Evolutionary conservation across 1,140 invertebrate genomes (phyloP).

Genomic region (Scaptodrosophila lebanonensis): DNA sequence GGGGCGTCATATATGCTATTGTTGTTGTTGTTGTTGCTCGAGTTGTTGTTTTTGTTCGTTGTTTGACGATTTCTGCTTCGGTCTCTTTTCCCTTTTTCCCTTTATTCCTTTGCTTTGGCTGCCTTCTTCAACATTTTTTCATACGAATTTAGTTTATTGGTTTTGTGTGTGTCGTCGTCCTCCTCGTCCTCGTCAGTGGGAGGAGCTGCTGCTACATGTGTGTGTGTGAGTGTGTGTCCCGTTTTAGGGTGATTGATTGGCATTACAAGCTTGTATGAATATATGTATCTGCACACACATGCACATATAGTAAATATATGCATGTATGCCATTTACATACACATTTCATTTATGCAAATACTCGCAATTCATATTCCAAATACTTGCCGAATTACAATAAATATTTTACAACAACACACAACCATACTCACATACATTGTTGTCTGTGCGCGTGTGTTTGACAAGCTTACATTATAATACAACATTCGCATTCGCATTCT

Average conservation of each 20-base stretch:
- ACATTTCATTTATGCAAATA: slow-evolving; percentile 75
- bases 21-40: slow-evolving; percentile 38
- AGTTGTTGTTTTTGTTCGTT: no score
- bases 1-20: slow-evolving; percentile 33
- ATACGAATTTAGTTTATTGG: slow-evolving; percentile 75
- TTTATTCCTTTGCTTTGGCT: slow-evolving; percentile 8
- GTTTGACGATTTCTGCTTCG: slow-evolving; percentile 69
- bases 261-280: slow-evolving; percentile 53
- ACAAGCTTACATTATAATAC: background rate
- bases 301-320: background rate
- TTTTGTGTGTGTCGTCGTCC: slow-evolving; percentile 45
- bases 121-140: slow-evolving; percentile 38
- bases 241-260: slow-evolving; percentile 73
- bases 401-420: slow-evolving; percentile 33
- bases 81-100: slow-evolving; percentile 29
- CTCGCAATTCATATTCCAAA: slow-evolving; percentile 74
- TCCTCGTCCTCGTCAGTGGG: slow-evolving; percentile 27
- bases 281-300: slow-evolving; percentile 3
- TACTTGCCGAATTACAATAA: slow-evolving; percentile 72
- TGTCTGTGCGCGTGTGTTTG: no score
- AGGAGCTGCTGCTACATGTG: slow-evolving; percentile 36
- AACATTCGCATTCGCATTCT: slow-evolving; percentile 47
- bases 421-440: slow-evolving; percentile 28
- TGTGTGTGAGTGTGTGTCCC: slow-evolving; percentile 13
- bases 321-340: slow-evolving; percentile 63